A percentile compares a stretch with the other conserved stretches of the same genome.
Evolutionary conservation across 2,797 vertebrate genomes (phyloP).

Genomic region (Acanthis flammea): DNA sequence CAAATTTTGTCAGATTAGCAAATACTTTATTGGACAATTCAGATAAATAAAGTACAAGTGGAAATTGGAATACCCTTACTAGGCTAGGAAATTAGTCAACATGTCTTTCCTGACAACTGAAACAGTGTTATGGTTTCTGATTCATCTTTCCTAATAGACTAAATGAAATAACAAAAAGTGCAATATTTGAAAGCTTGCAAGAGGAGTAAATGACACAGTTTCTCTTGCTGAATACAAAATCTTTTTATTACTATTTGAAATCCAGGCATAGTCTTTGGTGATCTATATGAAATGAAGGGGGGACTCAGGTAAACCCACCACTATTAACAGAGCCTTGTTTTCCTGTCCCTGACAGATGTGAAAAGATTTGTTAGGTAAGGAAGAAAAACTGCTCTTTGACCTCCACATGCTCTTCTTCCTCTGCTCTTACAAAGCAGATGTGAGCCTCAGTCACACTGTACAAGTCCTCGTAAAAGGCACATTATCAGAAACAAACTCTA

Average conservation of each 20-base stretch:
- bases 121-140: neutral
- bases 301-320: neutral
- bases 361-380: neutral
- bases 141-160: neutral
- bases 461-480: neutral
- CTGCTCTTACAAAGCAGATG: neutral
- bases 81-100: neutral
- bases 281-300: neutral
- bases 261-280: neutral
- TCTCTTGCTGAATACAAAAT: neutral
- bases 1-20: neutral
- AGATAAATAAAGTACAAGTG: neutral
- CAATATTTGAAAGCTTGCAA: neutral
- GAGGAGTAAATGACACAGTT: neutral
- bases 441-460: neutral
- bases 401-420: neutral
- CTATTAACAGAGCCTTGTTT: neutral
- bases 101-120: neutral
- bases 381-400: neutral
- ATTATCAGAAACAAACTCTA: neutral
- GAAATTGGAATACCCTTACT: neutral
- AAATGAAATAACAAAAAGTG: neutral
- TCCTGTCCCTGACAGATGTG: neutral
- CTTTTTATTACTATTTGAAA: neutral
- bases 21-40: neutral